Percentiles rank a stretch among this genome's conserved stretches.
Evolutionary conservation across 2,113 vertebrate genomes (phyloP).

Genomic region (Chaenocephalus aceratus): DNA sequence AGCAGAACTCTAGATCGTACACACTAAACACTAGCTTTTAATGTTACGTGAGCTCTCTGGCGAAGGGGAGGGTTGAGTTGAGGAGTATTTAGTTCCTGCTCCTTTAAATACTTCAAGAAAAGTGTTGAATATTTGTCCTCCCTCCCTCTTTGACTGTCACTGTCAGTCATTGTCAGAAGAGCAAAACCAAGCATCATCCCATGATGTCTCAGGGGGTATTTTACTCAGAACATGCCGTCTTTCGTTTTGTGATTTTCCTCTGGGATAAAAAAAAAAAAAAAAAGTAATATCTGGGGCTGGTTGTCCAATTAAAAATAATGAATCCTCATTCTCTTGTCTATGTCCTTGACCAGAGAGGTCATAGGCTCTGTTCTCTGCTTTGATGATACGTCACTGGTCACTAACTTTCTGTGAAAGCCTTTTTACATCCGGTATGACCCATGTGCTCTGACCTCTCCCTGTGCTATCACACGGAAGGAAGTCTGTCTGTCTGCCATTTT

Average conservation of each 20-base stretch:
- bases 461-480: constrained; percentile 57
- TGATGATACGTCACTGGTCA: constrained; percentile 66
- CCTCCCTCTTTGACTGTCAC: constrained; percentile 1
- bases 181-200: constrained; percentile 14
- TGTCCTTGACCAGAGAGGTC: constrained; percentile 61
- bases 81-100: no score
- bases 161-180: constrained; percentile 15
- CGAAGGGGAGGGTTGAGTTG: no score
- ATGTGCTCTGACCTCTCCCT: constrained; percentile 61
- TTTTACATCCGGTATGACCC: constrained; percentile 62
- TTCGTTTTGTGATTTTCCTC: constrained; percentile 18
- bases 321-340: constrained; percentile 56
- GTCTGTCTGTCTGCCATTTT: constrained; percentile 58
- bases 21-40: no score
- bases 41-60: no score
- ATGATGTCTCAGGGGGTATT: constrained; percentile 9
- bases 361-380: constrained; percentile 58
- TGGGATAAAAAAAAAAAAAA: background rate
- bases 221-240: constrained; percentile 18
- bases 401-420: constrained; percentile 63
- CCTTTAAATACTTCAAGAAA: background rate
- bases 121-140: background rate
- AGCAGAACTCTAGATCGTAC: no score
- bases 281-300: constrained; percentile 16
- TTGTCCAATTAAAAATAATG: constrained; percentile 75